Evolutionary conservation across 2,797 vertebrate species (phyloP), one percentile per base, ranked within the genome.

Genomic region (Anguilla pacifica): DNA sequence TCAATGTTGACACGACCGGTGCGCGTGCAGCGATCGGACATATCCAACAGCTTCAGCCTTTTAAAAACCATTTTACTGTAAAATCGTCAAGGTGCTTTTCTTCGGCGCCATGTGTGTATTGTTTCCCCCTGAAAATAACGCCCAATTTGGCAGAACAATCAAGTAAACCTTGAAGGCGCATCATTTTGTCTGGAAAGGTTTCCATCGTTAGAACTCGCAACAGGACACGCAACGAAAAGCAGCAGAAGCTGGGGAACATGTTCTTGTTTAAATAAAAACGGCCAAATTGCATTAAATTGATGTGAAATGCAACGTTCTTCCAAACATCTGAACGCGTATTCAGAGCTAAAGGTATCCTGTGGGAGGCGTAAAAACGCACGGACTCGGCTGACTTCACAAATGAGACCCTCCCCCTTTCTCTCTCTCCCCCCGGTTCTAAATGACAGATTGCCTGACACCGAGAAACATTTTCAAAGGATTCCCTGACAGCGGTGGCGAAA

Each of bases 401-500:
- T 83, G 19, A 31, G 28, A 43, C 59, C n/a, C 86, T 84, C 84
- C 59, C 84, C 51, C 46, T 49, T 35, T 28, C 51, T 51, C 31
- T 1, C 39, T 22, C 22, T 43, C 81, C 86, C 39, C 46, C 77
- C 74, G 86, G 83, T 85, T 72, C 57, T 57, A 57, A 88, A 4
- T 82, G 89, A 88, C 90, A 92, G 90, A 92, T 90, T 85, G 91
- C 88, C 88, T 88, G 89, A 87, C 90, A 83, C 91, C 89, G 90
- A 85, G 86, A 85, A 91, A 92, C 91, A 89, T 89, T 91, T 90
- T 91, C 89, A 91, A 91, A 90, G 85, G 90, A 55, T 91, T 89
- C 84, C 90, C 86, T 86, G 53, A 89, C 92, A 72, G 90, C 89
- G 90, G 91, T 92, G 91, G 89, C 91, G 88, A 92, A 93, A 89